Conservation (phyloP, 2,113 vertebrate genomes). For the Speoplatyrhinus poulsoni region DNA sequence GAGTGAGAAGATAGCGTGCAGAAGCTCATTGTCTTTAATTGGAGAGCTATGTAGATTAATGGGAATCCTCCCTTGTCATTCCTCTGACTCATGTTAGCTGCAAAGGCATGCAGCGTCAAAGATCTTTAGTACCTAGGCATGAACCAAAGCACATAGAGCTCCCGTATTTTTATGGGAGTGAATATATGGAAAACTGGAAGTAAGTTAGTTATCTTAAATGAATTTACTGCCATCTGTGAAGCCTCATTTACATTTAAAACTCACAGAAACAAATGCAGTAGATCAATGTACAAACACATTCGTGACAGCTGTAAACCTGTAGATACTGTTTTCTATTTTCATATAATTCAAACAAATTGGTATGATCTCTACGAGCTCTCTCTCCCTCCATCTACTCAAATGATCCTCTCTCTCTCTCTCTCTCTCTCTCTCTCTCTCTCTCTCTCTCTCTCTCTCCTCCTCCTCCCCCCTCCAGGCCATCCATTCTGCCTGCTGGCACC, state of each 20-base stretch:
- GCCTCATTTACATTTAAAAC: too few species aligned
- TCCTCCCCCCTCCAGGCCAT: slow-evolving; percentile 82
- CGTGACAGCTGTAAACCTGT: too few species aligned
- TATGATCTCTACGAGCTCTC: background rate
- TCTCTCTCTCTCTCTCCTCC: slow-evolving; percentile 8
- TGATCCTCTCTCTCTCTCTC: background rate
- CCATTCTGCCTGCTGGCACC: slow-evolving; percentile 97
- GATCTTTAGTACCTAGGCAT: background rate
- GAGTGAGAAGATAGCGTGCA: too few species aligned
- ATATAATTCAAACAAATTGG: too few species aligned
- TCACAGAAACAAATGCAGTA: too few species aligned
- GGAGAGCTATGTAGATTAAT: too few species aligned
- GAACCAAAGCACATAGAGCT: background rate
- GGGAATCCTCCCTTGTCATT: too few species aligned
- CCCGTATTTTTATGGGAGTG: background rate
- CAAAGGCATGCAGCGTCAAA: background rate
- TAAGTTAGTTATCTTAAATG: too few species aligned
- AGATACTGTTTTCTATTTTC: too few species aligned
- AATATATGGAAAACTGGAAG: background rate
- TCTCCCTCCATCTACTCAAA: background rate
- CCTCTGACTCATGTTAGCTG: background rate
- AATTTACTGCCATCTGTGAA: too few species aligned
- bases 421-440: slow-evolving; percentile 1
- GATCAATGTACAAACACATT: background rate
- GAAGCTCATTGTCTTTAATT: too few species aligned